Percentiles rank a stretch among this genome's conserved stretches.
Conservation (phyloP, 2,888 invertebrate species). For the Cataglyphis albicans region DNA sequence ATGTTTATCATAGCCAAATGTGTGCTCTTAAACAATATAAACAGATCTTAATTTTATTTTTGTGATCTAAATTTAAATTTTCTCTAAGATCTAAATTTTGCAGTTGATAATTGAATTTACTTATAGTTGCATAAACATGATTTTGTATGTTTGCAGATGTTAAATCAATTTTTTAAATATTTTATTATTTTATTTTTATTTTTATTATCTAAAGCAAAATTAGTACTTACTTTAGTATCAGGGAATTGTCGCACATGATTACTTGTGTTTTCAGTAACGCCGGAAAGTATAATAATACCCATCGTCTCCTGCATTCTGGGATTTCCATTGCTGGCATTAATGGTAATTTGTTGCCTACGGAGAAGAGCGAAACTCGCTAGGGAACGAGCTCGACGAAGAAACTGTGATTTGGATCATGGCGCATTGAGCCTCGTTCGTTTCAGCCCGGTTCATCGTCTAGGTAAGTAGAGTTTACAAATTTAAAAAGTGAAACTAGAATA, state of each 20-base stretch:
- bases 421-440: constrained; percentile 93
- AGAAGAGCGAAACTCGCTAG: constrained; percentile 94
- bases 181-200: too few relatives aligned
- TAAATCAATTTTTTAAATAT: too few relatives aligned
- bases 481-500: constrained; percentile 48
- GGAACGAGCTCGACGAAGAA: constrained; percentile 93
- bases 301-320: constrained; percentile 96
- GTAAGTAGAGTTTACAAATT: constrained; percentile 84
- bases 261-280: constrained; percentile 89
- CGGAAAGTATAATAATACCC: constrained; percentile 95
- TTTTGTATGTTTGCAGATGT: too few relatives aligned
- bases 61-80: too few relatives aligned
- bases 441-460: constrained; percentile 91
- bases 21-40: too few relatives aligned
- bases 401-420: constrained; percentile 93
- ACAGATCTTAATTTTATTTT: too few relatives aligned
- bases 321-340: constrained; percentile 94
- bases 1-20: too few relatives aligned
- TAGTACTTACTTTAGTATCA: not conserved
- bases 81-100: too few relatives aligned
- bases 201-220: not conserved
- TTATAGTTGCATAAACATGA: too few relatives aligned
- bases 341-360: constrained; percentile 94
- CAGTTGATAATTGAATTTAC: too few relatives aligned
- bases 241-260: not conserved